Evolutionary conservation across 2,888 invertebrate species (phyloP).

Genomic region (Lithophane leautieri): DNA sequence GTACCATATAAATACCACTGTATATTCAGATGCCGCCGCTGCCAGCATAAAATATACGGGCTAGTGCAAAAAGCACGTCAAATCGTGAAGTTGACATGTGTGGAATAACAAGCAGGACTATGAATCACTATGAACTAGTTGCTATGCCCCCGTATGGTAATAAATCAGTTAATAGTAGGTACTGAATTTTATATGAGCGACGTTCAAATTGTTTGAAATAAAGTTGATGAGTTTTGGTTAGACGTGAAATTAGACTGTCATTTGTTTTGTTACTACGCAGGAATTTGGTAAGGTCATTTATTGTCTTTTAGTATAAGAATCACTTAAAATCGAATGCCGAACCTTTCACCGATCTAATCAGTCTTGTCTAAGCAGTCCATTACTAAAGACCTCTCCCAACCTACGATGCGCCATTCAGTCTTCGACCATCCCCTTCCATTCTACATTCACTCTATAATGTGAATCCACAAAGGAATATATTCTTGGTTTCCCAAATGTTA

Average conservation of each 20-base stretch:
- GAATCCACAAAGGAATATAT: neutral
- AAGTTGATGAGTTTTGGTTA: slow-evolving; percentile 26
- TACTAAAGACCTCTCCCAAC: neutral
- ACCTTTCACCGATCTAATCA: neutral
- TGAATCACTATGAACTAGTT: slow-evolving; percentile 69
- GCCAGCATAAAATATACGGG: slow-evolving; percentile 69
- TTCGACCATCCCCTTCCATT: neutral
- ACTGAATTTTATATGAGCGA: slow-evolving; percentile 53
- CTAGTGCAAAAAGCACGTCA: slow-evolving; percentile 71
- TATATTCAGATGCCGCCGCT: slow-evolving; percentile 66
- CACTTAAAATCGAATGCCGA: neutral
- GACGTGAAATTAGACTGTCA: slow-evolving; percentile 6
- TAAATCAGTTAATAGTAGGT: slow-evolving; percentile 59
- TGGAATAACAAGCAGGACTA: slow-evolving; percentile 68
- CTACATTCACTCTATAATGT: neutral
- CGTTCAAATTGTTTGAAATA: slow-evolving; percentile 33
- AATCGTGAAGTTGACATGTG: slow-evolving; percentile 69
- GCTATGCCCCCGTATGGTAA: slow-evolving; percentile 68
- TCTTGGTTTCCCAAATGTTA: neutral
- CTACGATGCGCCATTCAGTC: neutral
- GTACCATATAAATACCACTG: slow-evolving; percentile 50
- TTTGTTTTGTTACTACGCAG: slow-evolving; percentile 2
- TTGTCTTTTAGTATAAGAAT: neutral
- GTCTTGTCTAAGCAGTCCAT: neutral
- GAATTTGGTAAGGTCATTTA: neutral